Evolutionary conservation across 2,888 invertebrate genomes (phyloP).

Genomic region (Cylloceria caligata): DNA sequence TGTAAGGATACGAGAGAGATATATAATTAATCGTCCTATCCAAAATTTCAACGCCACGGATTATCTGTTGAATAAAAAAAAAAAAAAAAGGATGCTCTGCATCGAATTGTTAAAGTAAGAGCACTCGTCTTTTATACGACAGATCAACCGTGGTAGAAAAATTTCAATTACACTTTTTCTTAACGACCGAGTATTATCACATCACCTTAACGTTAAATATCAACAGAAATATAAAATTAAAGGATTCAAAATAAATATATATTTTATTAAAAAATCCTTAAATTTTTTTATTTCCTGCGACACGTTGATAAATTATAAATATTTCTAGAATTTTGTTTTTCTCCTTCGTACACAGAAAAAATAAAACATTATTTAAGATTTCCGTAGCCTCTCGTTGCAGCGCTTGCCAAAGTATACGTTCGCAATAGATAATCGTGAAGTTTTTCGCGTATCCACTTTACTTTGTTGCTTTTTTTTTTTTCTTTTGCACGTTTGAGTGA

Average conservation of each 20-base stretch:
- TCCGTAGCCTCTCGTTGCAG: slow-evolving; percentile 61
- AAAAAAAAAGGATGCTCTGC: too few species aligned
- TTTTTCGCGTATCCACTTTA: slow-evolving; percentile 13
- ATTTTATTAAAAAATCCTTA: slow-evolving; percentile 2
- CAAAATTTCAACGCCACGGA: too few species aligned
- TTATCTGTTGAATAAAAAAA: too few species aligned
- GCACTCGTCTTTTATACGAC: too few species aligned
- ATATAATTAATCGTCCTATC: too few species aligned
- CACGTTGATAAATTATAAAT: slow-evolving; percentile 48
- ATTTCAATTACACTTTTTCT: too few species aligned
- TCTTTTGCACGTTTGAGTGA: slow-evolving; percentile 34
- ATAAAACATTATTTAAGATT: slow-evolving; percentile 4
- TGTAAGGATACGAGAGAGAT: too few species aligned
- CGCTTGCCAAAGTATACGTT: slow-evolving; percentile 49
- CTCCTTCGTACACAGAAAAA: slow-evolving; percentile 36
- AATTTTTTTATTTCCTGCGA: slow-evolving; percentile 9
- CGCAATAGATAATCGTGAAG: slow-evolving; percentile 25
- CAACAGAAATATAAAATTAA: not conserved
- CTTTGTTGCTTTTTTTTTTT: slow-evolving; percentile 19
- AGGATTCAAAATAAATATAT: slow-evolving; percentile 27
- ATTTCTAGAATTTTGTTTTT: slow-evolving; percentile 40
- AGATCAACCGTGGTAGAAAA: too few species aligned
- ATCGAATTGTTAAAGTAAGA: too few species aligned
- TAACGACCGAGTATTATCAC: too few species aligned
- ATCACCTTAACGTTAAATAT: slow-evolving; percentile 19